Evolutionary conservation across 2,113 vertebrate genomes (phyloP).

Genomic region (Muscicapa adusta): DNA sequence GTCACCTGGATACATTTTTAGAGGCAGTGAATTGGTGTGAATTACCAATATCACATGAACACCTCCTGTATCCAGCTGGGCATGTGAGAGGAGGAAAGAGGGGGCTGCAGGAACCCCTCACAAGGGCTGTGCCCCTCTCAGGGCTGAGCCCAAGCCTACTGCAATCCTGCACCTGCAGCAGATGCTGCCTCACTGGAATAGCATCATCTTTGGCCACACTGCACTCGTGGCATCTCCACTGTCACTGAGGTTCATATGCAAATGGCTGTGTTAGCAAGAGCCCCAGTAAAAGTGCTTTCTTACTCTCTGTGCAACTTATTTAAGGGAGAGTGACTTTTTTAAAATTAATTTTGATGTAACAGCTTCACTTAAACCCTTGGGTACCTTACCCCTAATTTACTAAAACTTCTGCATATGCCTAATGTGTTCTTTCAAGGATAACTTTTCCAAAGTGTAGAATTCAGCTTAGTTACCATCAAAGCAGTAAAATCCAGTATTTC

Average conservation of each 20-base stretch:
- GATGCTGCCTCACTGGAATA: not conserved
- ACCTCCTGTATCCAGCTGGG: not conserved
- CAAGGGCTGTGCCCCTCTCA: not conserved
- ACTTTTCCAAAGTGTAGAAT: not conserved
- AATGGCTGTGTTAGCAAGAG: not conserved
- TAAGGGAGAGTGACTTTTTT: not conserved
- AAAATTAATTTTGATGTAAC: not conserved
- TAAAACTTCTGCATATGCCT: not conserved
- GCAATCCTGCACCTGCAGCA: not conserved
- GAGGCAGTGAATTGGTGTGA: not conserved
- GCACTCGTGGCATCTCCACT: rapidly evolving
- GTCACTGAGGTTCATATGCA: not conserved
- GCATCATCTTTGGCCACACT: rapidly evolving
- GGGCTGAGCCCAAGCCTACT: not conserved
- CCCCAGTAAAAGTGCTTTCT: not conserved
- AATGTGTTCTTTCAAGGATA: not conserved
- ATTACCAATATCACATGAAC: rapidly evolving
- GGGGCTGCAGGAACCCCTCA: not conserved
- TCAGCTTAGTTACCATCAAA: not conserved
- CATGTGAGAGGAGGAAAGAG: not conserved
- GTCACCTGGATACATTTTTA: not conserved
- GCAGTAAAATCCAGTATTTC: not conserved
- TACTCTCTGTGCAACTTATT: not conserved
- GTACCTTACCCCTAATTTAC: not conserved
- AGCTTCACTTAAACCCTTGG: not conserved